These are phyloP conservation scores for Lordiphosa mommai DNA, from an alignment of 1,140 invertebrate genomes.

Conservation along the genomic window DNA sequence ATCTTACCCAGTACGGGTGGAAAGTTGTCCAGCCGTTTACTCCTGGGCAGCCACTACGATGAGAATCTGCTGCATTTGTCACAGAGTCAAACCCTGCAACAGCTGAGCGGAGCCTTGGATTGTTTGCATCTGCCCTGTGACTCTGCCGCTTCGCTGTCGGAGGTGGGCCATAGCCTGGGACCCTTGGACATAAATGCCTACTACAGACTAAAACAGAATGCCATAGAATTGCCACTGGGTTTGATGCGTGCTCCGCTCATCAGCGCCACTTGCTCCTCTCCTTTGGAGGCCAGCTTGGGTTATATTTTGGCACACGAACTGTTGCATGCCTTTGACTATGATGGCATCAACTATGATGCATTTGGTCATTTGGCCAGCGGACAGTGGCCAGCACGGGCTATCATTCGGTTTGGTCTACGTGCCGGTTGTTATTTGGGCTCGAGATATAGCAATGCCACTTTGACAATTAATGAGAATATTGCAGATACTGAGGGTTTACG, in stretches of 20 bases:
- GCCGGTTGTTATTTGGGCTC: conserved; percentile 48
- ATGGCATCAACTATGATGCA: conserved; percentile 70
- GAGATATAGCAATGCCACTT: conserved; percentile 51
- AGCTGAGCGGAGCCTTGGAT: conserved; percentile 32
- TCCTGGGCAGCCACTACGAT: conserved; percentile 34
- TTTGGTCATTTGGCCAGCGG: conserved; percentile 34
- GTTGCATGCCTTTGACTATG: conserved; percentile 71
- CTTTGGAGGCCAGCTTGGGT: conserved; percentile 35
- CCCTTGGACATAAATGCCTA: conserved; percentile 67
- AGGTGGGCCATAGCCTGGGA: conserved; percentile 10
- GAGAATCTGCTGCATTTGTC: conserved; percentile 51
- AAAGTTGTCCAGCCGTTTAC: not conserved
- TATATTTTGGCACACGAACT: conserved; percentile 69
- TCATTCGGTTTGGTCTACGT: conserved; percentile 54
- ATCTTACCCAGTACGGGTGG: conserved; percentile 20
- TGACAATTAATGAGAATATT: conserved; percentile 69
- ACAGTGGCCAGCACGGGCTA: conserved; percentile 52
- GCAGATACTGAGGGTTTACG: conserved; percentile 69
- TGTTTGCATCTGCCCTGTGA: conserved; percentile 22
- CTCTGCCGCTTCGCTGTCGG: not conserved
- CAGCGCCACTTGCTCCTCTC: not conserved
- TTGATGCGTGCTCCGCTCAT: conserved; percentile 40
- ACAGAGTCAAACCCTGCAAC: conserved; percentile 7
- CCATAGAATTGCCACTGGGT: conserved; percentile 64
- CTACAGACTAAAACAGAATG: conserved; percentile 60